Conservation (phyloP, 2,797 vertebrate species). For the Scolopax rusticola region DNA sequence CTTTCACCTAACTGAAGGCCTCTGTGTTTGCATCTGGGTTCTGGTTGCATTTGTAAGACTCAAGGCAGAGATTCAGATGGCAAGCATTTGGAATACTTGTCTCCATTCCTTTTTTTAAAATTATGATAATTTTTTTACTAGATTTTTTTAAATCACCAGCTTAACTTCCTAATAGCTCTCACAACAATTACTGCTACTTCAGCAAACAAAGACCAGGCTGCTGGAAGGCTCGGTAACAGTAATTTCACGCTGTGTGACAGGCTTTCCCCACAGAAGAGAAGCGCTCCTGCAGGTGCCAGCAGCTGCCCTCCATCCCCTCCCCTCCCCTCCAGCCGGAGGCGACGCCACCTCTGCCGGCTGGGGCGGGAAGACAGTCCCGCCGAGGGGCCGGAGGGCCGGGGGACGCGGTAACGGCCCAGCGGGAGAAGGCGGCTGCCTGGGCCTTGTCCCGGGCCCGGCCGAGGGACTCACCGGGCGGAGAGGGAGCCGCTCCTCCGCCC, state of each 20-base stretch:
- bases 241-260: accelerated
- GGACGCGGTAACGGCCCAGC: background rate
- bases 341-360: background rate
- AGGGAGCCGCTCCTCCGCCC: conserved; percentile 66
- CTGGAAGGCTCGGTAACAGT: background rate
- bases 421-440: background rate
- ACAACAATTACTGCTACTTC: background rate
- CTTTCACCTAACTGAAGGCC: background rate
- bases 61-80: background rate
- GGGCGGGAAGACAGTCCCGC: background rate
- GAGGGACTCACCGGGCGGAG: conserved; percentile 74
- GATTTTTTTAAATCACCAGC: background rate
- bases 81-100: background rate
- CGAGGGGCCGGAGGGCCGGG: background rate
- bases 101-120: background rate
- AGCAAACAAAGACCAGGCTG: background rate
- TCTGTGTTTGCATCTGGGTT: background rate
- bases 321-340: accelerated
- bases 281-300: background rate
- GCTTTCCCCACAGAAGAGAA: background rate
- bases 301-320: background rate
- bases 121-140: background rate
- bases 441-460: background rate
- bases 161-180: background rate
- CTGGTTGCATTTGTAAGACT: background rate